Conservation (phyloP, 2,888 invertebrate species). For the Rosalia funebris region DNA sequence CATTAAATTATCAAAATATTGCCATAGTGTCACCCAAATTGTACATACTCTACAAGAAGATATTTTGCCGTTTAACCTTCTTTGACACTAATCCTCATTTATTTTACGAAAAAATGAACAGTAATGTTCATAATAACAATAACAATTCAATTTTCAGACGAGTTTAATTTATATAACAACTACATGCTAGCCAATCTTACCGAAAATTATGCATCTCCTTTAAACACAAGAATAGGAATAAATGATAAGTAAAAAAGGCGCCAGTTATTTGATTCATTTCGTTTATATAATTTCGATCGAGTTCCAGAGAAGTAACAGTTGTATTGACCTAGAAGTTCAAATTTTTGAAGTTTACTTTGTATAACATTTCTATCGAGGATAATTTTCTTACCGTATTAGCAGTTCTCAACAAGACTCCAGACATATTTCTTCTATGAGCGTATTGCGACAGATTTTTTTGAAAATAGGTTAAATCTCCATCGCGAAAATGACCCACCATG, state of each 20-base stretch:
- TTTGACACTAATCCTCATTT: too few species aligned
- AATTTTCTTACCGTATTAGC: slow-evolving; percentile 50
- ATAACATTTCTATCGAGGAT: too few species aligned
- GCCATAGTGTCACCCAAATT: too few species aligned
- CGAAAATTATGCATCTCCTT: slow-evolving; percentile 51
- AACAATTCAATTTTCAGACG: too few species aligned
- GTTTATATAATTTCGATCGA: slow-evolving; percentile 7
- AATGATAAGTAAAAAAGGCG: slow-evolving; percentile 49
- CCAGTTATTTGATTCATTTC: slow-evolving; percentile 30
- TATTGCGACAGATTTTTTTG: slow-evolving; percentile 38
- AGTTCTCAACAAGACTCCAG: slow-evolving; percentile 44
- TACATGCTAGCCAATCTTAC: too few species aligned
- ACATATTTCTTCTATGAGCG: slow-evolving; percentile 48
- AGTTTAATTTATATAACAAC: too few species aligned
- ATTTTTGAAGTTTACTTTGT: too few species aligned
- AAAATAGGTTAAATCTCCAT: slow-evolving; percentile 3
- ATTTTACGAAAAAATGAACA: too few species aligned
- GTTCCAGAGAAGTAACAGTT: slow-evolving; percentile 34
- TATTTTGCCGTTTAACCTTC: too few species aligned
- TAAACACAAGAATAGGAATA: slow-evolving; percentile 46
- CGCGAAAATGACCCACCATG: slow-evolving; percentile 2
- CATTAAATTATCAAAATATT: too few species aligned
- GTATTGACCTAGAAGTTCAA: slow-evolving; percentile 29
- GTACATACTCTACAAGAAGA: too few species aligned
- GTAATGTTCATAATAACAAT: too few species aligned